phyloP scores from a whole-genome alignment of 2,888 invertebrate genomes.

The Ommatoiulus sabulosus region DNA sequence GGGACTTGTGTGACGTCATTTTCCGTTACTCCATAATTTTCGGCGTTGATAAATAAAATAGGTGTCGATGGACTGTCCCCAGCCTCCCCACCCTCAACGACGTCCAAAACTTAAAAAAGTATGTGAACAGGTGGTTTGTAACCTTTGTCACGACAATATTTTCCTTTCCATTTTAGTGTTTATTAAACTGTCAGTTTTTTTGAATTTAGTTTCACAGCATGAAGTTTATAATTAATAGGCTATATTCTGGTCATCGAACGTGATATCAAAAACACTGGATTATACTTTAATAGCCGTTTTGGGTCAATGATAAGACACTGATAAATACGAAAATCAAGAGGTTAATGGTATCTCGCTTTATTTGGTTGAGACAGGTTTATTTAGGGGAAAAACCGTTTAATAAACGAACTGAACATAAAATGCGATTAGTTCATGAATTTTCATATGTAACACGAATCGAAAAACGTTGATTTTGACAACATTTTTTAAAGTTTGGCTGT shows the following conservation, averaged over 20 bases:
- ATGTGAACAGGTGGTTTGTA: conserved; percentile 5
- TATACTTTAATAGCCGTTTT: neutral
- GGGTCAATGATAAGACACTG: conserved; percentile 5
- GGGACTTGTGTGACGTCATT: conserved; percentile 22
- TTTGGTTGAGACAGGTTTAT: neutral
- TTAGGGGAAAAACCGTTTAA: neutral
- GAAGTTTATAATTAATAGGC: neutral
- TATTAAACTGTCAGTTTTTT: conserved; percentile 25
- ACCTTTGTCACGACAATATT: neutral
- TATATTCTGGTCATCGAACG: conserved; percentile 32
- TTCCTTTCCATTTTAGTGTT: neutral
- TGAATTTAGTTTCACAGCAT: neutral
- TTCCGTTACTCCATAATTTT: neutral
- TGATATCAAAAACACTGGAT: conserved; percentile 21
- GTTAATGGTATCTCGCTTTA: neutral
- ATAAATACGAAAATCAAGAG: neutral
- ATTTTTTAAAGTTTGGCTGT: too few relatives aligned
- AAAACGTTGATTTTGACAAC: neutral
- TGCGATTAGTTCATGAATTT: neutral
- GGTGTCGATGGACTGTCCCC: conserved; percentile 29
- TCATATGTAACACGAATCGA: neutral
- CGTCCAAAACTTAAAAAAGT: neutral
- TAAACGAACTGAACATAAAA: neutral
- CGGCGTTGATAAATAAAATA: neutral
- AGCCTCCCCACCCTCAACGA: neutral